phyloP scores from a whole-genome alignment of 1,140 invertebrate species.

The Drosophila rhopaloa region DNA sequence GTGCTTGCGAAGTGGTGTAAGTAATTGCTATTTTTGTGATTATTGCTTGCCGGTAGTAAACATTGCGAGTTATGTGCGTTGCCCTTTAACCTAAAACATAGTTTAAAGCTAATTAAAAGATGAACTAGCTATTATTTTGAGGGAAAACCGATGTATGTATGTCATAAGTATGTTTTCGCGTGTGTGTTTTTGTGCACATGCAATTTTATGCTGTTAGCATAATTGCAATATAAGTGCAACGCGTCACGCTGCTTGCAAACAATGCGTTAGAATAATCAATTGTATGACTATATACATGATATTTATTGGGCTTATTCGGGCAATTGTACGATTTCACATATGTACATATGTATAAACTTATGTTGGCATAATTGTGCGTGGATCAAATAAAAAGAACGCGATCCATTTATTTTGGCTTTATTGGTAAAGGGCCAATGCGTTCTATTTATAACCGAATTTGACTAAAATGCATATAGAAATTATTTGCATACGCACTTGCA shows the following conservation, averaged over 20 bases:
- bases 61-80: background rate
- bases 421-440: conserved; percentile 19
- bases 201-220: conserved; percentile 38
- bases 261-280: background rate
- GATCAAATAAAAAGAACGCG: conserved; percentile 9
- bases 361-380: conserved; percentile 15
- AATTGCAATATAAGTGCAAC: conserved; percentile 3
- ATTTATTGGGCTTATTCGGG: background rate
- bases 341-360: conserved; percentile 9
- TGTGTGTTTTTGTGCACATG: conserved; percentile 45
- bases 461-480: background rate
- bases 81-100: background rate
- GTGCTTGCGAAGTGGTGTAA: conserved; percentile 27
- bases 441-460: background rate
- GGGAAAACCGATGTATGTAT: conserved; percentile 1
- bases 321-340: background rate
- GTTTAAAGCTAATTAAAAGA: background rate
- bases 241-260: background rate
- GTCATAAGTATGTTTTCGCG: conserved; percentile 32
- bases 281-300: background rate
- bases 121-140: background rate
- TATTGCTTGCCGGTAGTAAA: conserved; percentile 19
- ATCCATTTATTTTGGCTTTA: conserved; percentile 5
- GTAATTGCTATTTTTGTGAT: conserved; percentile 10
- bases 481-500: background rate